These are phyloP conservation scores for Nanger granti DNA, from an alignment of 2,113 vertebrate genomes.

Conservation along the genomic window DNA sequence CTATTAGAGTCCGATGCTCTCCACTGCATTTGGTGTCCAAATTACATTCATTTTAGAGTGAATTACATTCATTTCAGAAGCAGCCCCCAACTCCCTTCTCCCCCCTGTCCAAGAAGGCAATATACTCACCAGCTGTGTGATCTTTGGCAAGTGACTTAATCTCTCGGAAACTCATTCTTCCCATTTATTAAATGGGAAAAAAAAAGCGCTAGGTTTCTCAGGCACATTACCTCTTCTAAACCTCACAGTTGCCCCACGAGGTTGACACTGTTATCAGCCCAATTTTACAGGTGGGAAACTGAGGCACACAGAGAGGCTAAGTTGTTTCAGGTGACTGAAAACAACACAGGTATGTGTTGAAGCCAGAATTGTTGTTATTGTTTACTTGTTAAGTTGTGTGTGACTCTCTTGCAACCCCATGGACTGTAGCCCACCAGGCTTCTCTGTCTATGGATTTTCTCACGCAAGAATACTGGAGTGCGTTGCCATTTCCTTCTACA, in stretches of 20 bases:
- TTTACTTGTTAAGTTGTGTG: background rate
- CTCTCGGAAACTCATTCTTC: slow-evolving; percentile 43
- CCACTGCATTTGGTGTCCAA: slow-evolving; percentile 76
- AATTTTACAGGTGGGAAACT: background rate
- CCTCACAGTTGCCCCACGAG: background rate
- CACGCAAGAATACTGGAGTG: background rate
- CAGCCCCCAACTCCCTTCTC: slow-evolving; percentile 44
- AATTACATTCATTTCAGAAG: slow-evolving; percentile 75
- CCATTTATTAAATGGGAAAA: background rate
- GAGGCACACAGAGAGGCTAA: background rate
- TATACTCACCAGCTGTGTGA: slow-evolving; percentile 61
- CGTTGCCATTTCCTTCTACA: background rate
- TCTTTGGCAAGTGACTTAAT: slow-evolving; percentile 55
- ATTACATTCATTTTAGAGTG: slow-evolving; percentile 79
- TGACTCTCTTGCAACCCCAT: background rate
- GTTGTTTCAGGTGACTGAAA: background rate
- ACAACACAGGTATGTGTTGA: background rate
- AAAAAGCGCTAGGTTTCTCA: background rate
- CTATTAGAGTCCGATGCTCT: slow-evolving; percentile 75
- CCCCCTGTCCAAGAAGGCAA: slow-evolving; percentile 46
- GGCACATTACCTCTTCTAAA: background rate
- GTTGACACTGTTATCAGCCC: background rate
- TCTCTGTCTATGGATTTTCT: background rate
- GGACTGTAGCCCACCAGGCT: background rate
- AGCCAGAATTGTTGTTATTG: background rate